phyloP scores from a whole-genome alignment of 2,888 invertebrate genomes.

The Piscicola geometra region DNA sequence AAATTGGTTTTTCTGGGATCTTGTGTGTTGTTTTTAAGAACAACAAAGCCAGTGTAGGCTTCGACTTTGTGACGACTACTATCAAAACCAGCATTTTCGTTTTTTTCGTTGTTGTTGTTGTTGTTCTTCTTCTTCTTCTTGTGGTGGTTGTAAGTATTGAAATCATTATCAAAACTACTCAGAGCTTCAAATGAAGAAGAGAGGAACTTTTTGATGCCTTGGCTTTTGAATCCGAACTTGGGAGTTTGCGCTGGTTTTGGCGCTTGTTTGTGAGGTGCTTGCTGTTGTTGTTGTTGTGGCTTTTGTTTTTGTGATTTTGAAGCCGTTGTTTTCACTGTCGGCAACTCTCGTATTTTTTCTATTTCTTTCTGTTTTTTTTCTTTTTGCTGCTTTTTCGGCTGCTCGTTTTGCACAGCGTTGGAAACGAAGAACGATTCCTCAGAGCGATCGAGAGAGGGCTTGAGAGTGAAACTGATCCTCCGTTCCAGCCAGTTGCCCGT shows the following conservation, averaged over 20 bases:
- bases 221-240: constrained; percentile 4
- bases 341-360: background rate
- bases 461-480: no score
- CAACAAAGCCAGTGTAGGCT: no score
- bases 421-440: no score
- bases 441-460: no score
- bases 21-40: background rate
- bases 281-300: constrained; percentile 4
- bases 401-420: no score
- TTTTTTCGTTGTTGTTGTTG: no score
- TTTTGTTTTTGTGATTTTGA: background rate
- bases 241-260: background rate
- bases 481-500: no score
- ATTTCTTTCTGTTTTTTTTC: background rate
- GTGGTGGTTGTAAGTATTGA: no score
- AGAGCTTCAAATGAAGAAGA: constrained; percentile 10
- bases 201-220: constrained; percentile 4
- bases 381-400: no score
- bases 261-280: background rate
- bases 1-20: background rate
- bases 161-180: background rate
- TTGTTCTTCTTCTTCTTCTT: background rate
- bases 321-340: constrained; percentile 2
- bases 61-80: no score
- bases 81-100: no score